Conservation (phyloP, 2,888 invertebrate species). For the Hemaris fuciformis region DNA sequence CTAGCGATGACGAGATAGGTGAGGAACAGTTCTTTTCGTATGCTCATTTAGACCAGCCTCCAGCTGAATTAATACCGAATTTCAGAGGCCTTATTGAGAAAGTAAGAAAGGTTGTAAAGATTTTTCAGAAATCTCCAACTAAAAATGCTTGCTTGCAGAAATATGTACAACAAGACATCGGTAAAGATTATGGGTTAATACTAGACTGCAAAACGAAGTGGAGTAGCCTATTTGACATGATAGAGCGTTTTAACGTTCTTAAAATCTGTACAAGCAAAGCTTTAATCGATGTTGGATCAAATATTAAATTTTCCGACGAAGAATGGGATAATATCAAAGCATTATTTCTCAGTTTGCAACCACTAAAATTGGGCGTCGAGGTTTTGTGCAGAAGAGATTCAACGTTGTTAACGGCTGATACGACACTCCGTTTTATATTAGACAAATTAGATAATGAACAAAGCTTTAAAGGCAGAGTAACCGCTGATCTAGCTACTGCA, state of each 20-base stretch:
- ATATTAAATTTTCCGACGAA: conserved; percentile 25
- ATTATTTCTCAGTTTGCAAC: conserved; percentile 22
- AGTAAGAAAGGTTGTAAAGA: conserved; percentile 20
- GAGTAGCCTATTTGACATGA: conserved; percentile 21
- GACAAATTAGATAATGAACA: not conserved
- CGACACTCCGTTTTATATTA: conserved; percentile 22
- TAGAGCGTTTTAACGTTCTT: conserved; percentile 23
- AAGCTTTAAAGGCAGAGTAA: no score
- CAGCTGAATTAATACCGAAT: no score
- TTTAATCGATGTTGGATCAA: conserved; percentile 28
- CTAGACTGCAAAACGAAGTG: conserved; percentile 19
- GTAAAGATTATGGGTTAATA: conserved; percentile 22
- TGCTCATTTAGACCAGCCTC: no score
- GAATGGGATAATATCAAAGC: conserved; percentile 26
- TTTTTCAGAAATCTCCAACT: conserved; percentile 20
- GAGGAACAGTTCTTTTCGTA: no score
- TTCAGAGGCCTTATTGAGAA: no score
- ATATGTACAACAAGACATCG: conserved; percentile 21
- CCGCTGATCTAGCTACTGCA: no score
- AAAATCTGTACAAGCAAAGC: conserved; percentile 30
- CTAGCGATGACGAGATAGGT: no score
- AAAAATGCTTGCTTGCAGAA: conserved; percentile 10
- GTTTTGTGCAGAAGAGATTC: conserved; percentile 26
- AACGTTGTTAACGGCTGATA: conserved; percentile 24
- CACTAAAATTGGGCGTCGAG: conserved; percentile 25